Percentiles rank a stretch among this genome's conserved stretches.
Conservation (phyloP, 2,888 invertebrate genomes). For the Escarpia spicata region DNA sequence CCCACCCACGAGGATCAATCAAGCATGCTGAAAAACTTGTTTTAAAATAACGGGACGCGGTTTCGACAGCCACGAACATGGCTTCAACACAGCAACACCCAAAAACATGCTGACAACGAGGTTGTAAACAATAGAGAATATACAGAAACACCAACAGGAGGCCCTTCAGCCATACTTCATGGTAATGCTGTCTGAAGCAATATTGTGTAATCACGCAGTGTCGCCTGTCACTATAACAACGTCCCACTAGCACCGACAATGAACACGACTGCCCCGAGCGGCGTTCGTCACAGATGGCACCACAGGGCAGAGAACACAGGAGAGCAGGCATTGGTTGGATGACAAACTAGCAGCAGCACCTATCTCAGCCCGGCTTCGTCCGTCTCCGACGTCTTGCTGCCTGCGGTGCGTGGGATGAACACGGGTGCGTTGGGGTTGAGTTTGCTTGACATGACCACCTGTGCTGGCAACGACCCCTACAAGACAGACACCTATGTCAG, state of each 20-base stretch:
- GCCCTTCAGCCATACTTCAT: background rate
- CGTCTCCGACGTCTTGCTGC: background rate
- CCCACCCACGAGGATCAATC: constrained; percentile 9
- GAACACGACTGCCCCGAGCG: constrained; percentile 16
- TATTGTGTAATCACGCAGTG: background rate
- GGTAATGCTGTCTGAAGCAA: constrained; percentile 10
- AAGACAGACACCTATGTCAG: background rate
- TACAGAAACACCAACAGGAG: background rate
- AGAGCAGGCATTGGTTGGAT: background rate
- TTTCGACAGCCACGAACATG: background rate
- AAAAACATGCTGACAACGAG: background rate
- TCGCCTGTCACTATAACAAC: background rate
- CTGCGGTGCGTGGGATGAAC: background rate
- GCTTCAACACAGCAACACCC: background rate
- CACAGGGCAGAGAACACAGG: constrained; percentile 6
- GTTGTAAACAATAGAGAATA: constrained; percentile 5
- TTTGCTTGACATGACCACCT: background rate
- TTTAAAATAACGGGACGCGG: background rate
- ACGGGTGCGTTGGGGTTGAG: constrained; percentile 4
- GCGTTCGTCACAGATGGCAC: background rate
- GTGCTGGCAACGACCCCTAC: background rate
- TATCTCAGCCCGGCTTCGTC: background rate
- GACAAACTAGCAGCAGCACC: background rate
- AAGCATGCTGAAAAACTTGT: background rate
- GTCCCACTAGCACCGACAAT: constrained; percentile 6